A percentile compares a stretch with the other conserved stretches of the same genome.
phyloP scores from a whole-genome alignment of 2,113 vertebrate genomes.

The Strigops habroptila region DNA sequence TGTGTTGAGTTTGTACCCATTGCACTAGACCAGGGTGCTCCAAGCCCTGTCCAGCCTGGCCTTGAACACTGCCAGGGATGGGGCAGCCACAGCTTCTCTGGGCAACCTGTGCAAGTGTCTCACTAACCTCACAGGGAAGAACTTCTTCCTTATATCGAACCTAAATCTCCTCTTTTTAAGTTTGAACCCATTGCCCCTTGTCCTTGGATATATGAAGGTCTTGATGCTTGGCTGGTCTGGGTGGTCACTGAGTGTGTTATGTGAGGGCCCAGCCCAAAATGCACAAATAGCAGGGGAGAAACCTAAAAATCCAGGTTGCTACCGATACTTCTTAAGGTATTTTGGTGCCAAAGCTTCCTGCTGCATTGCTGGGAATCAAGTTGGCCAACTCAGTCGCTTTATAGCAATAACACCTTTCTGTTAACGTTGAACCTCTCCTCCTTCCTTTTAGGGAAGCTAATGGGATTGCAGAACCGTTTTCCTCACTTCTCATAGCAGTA shows the following conservation, averaged over 20 bases:
- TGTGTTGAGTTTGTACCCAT: neutral
- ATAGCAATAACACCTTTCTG: accelerated
- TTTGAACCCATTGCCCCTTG: neutral
- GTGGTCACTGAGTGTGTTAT: neutral
- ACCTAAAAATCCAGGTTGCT: neutral
- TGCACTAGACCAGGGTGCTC: neutral
- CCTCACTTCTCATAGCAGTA: neutral
- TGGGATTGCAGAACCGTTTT: neutral
- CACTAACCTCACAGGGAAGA: neutral
- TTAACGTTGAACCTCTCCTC: neutral
- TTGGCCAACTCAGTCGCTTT: neutral
- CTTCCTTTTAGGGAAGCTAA: neutral
- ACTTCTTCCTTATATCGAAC: neutral
- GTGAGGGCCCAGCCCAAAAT: neutral
- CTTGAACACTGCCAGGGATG: neutral
- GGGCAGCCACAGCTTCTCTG: neutral
- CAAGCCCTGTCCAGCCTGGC: neutral
- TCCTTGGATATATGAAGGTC: accelerated
- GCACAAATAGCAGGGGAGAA: neutral
- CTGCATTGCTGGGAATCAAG: neutral
- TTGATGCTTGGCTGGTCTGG: neutral
- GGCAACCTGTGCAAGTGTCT: neutral
- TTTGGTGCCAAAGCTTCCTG: neutral
- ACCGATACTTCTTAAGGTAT: neutral
- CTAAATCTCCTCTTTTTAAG: neutral